Conservation (phyloP, 2,113 vertebrate species). For the Gopherus evgoodei region DNA sequence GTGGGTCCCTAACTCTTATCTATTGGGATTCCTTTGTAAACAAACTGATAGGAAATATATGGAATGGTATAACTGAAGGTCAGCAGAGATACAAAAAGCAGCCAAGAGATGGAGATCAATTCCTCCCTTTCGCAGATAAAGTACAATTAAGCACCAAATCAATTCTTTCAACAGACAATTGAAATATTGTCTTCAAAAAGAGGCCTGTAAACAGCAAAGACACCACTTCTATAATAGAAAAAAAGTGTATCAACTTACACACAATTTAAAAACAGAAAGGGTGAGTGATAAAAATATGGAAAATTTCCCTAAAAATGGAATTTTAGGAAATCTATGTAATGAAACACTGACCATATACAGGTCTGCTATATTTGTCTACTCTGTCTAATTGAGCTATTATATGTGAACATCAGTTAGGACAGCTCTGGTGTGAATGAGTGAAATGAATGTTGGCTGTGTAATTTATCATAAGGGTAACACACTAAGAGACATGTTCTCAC, state of each 20-base stretch:
- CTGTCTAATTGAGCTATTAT: neutral
- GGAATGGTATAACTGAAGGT: neutral
- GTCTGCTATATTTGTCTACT: neutral
- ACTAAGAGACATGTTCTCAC: neutral
- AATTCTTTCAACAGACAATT: constrained; percentile 8
- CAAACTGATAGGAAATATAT: neutral
- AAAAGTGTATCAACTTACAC: neutral
- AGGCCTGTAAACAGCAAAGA: neutral
- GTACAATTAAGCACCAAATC: constrained; percentile 4
- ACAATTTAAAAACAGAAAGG: neutral
- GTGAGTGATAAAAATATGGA: neutral
- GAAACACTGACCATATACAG: neutral
- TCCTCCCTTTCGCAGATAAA: constrained; percentile 15
- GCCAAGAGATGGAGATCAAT: neutral
- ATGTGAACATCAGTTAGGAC: neutral
- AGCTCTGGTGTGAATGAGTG: neutral
- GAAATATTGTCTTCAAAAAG: neutral
- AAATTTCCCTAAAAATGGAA: neutral
- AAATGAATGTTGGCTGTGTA: neutral
- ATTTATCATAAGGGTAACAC: neutral
- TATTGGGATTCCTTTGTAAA: neutral
- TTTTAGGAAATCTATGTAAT: neutral
- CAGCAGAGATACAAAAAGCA: neutral
- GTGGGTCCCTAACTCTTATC: neutral
- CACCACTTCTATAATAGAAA: neutral